Evolutionary conservation across 2,113 vertebrate species (phyloP).

Genomic region (Carettochelys insculpta): DNA sequence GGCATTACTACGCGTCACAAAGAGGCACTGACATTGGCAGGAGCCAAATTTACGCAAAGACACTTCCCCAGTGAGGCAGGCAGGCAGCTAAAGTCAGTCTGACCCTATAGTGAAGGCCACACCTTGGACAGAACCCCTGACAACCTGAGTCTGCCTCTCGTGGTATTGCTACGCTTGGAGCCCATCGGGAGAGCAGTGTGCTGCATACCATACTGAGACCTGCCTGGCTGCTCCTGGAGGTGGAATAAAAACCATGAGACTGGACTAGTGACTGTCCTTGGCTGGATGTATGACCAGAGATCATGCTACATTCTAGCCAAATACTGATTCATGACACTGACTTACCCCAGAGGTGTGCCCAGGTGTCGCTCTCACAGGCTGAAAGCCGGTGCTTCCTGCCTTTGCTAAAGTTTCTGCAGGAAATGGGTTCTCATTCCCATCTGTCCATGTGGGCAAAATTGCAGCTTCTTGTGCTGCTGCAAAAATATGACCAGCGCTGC

Average conservation of each 20-base stretch:
- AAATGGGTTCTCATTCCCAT: slow-evolving; percentile 38
- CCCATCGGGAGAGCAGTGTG: neutral
- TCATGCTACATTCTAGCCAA: rapidly evolving
- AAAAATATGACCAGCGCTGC: too few relatives aligned
- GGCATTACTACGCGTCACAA: too few relatives aligned
- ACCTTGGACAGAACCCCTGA: neutral
- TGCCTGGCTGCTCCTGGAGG: neutral
- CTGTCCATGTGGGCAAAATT: slow-evolving; percentile 48
- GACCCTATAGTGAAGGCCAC: too few relatives aligned
- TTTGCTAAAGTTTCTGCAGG: slow-evolving; percentile 28
- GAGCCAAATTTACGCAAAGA: too few relatives aligned
- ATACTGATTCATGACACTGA: rapidly evolving
- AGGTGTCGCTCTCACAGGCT: neutral
- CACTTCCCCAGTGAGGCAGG: too few relatives aligned
- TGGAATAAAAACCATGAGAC: neutral
- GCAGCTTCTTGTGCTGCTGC: slow-evolving; percentile 24
- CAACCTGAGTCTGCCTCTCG: neutral
- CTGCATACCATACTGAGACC: neutral
- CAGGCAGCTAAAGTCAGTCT: too few relatives aligned
- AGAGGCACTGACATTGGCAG: too few relatives aligned
- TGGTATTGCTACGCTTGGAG: neutral
- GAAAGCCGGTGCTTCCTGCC: slow-evolving; percentile 1
- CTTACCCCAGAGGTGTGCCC: neutral
- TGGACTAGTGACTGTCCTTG: neutral
- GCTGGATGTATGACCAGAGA: neutral